Evolutionary conservation across 2,888 invertebrate genomes (phyloP), one percentile per base, ranked within the genome.

Genomic region (Gari tellinella): DNA sequence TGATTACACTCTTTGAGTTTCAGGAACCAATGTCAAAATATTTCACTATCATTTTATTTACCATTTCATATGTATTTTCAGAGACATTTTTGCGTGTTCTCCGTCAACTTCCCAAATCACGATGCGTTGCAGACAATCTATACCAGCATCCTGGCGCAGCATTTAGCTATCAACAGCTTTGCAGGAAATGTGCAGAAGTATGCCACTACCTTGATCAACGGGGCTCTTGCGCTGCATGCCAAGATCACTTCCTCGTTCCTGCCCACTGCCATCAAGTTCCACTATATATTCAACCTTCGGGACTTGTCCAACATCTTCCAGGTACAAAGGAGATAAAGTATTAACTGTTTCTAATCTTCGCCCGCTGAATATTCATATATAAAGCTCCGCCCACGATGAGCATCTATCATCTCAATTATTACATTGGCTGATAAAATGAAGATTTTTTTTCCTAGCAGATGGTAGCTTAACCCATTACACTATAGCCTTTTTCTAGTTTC

Each of bases 221-320:
- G 97, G 2, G 95, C 97, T 0, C 94, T 98, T 63, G 94, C 95
- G 17, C 91, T 99, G 40, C 98, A 99, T 90, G 95, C 95, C 86
- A 96, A 97, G 92, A 95, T 96, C 2, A 94, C 95, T 1, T 95
- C 96, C 91, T 94, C 96, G 31, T 98, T 98, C 92, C 93, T 98
- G 69, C 98, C 98, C 0, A 99, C 98, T 1, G 98, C 98, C 1
- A 95, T 97, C 57, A 99, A 98, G 92, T 99, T 97, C 87, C 99
- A 99, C 92, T 99, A 99, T 89, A 95, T 98, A 85, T 99, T 99
- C 92, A 99, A 99, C 93, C 94, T 99, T 67, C 93, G 98, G 61
- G 99, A 99, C 91, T 94, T 99, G 65, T 97, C 97, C 1, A 98
- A 98, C 91, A 95, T 98, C 62, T 98, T 98, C 91, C 97, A 97